Percentiles rank a stretch among this genome's conserved stretches.
Evolutionary conservation across 1,140 invertebrate species (phyloP).

Genomic region (Propsilocerus akamusi): DNA sequence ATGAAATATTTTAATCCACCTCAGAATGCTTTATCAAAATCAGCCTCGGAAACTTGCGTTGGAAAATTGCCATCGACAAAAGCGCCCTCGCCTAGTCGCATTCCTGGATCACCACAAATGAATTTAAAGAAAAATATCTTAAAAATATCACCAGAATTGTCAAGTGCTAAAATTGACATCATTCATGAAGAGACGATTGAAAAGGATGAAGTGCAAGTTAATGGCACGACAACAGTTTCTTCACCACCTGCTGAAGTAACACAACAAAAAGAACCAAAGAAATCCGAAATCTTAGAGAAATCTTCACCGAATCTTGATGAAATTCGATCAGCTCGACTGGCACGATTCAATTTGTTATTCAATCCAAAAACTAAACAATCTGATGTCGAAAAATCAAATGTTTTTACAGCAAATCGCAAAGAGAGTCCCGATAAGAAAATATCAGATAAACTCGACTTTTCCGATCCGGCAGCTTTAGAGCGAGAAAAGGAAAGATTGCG

Average conservation of each 20-base stretch:
- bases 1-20: conserved; percentile 5
- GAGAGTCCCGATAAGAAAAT: conserved; percentile 3
- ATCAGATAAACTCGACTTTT: background rate
- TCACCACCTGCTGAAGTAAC: background rate
- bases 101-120: background rate
- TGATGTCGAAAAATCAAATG: conserved; percentile 7
- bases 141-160: background rate
- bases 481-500: conserved; percentile 10
- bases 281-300: background rate
- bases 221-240: conserved; percentile 5
- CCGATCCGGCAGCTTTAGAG: background rate
- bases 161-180: background rate
- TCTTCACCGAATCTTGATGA: conserved; percentile 15
- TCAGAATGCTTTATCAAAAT: conserved; percentile 1
- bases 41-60: conserved; percentile 4
- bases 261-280: conserved; percentile 1
- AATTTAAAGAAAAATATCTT: background rate
- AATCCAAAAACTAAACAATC: conserved; percentile 5
- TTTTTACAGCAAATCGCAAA: background rate
- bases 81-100: background rate
- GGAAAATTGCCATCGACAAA: background rate
- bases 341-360: conserved; percentile 13
- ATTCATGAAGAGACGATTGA: background rate
- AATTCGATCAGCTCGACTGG: conserved; percentile 20
- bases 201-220: conserved; percentile 7